phyloP scores from a whole-genome alignment of 2,888 invertebrate species.

The Acronicta aceris region DNA sequence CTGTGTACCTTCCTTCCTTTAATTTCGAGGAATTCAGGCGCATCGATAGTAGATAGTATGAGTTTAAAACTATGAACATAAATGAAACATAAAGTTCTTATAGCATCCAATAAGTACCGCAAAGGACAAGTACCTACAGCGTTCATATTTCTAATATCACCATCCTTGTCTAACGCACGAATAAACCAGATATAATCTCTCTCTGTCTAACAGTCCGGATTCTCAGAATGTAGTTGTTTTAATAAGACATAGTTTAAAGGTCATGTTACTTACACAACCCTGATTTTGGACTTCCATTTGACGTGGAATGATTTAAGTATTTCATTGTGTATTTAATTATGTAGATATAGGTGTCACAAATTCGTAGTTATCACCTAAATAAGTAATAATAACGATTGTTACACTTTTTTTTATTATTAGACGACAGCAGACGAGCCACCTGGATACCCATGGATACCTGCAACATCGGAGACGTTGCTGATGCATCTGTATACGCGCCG shows the following conservation, averaged over 20 bases:
- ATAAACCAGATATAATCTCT: slow-evolving; percentile 3
- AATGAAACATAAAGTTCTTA: slow-evolving; percentile 6
- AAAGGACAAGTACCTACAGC: slow-evolving; percentile 16
- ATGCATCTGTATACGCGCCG: no score
- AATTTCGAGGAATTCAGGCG: no score
- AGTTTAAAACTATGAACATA: background rate
- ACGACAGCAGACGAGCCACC: no score
- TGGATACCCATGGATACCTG: no score
- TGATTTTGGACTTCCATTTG: slow-evolving; percentile 30
- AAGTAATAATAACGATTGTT: no score
- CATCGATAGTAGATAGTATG: no score
- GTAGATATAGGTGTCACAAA: no score
- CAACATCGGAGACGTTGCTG: no score
- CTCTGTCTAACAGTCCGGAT: slow-evolving; percentile 42
- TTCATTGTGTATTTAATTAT: no score
- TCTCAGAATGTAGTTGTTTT: slow-evolving; percentile 56
- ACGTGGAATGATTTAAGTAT: slow-evolving; percentile 13
- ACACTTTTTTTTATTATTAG: no score
- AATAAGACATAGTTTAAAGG: slow-evolving; percentile 44
- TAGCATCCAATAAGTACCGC: slow-evolving; percentile 16
- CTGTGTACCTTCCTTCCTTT: no score
- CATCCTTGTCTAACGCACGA: slow-evolving; percentile 27
- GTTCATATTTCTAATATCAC: slow-evolving; percentile 29
- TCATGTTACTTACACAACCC: slow-evolving; percentile 31
- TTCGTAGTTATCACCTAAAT: no score